Base-by-base conservation (phyloP, 2,797 vertebrate species). In the Xenops minutus region DNA sequence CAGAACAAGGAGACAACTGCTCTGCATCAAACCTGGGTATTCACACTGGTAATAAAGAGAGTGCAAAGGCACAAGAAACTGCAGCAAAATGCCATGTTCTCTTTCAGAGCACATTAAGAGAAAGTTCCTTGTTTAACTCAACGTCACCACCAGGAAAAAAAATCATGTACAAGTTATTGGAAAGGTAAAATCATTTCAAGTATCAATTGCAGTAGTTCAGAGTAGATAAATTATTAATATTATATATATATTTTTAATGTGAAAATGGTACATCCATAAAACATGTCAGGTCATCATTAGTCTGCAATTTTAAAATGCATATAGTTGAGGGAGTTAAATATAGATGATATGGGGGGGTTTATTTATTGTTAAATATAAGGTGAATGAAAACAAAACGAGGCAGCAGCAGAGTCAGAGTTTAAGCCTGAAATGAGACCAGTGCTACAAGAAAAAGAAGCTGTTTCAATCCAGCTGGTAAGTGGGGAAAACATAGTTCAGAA, bases 71-170 rank as follows among this genome's bases (percentile, higher is more conserved):
- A 78, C 75, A 21, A 21, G 69, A 52, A 55, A 76, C 16, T 69
- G 85, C 78, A 80, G 91, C 87, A 79, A 66, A 89, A 64, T 7
- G 56, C 43, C 87, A 56, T n/a, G 72, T n/a, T 89, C 81, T 68
- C 92, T 48, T 73, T 78, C 85, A 81, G 59, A 78, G 43, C 10
- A 15, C 1, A 72, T 81, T 44, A 74, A 55, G 32, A 58, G 36
- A 73, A 79, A 80, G 71, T 43, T 51, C 59, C 85, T 95, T 80
- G 85, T 89, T 91, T 79, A 84, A 80, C 78, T 94, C 89, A 79
- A 36, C 44, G 41, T 69, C 81, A 77, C 52, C 12, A 77, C 20
- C 41, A 51, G 39, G 36, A 19, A 44, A 67, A 48, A 58, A 23
- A 48, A 62, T 24, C 55, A 26, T 0, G 54, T 27, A 34, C 6